Evolutionary conservation across 2,797 vertebrate species (phyloP), one percentile per base, ranked within the genome.

Genomic region (Eremophila alpestris): DNA sequence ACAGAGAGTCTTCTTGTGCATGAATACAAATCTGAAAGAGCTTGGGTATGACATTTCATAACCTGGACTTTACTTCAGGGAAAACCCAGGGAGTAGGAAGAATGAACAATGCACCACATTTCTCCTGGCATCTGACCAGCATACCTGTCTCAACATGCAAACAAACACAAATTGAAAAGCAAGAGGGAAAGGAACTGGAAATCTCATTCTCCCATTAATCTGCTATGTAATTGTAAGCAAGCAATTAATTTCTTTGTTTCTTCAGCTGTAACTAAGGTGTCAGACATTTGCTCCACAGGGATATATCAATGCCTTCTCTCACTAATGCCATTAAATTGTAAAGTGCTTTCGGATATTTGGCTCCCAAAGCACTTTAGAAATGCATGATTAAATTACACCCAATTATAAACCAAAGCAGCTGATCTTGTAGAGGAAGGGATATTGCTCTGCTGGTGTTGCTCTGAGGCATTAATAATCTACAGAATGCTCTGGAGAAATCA

Each of bases 371-470:
- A 68, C 76, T 89, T 95, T 67, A 95, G 84, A 92, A 96, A 95
- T 8, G 45, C 82, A 81, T 82, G 60, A 95, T 94, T 93, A 94
- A 92, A 95, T 94, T 95, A 91, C 71, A 95, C 74, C 51, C 88
- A 94, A 81, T 89, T 96, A 94, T 83, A 87, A 94, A 89, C 59
- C 65, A 89, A 95, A 87, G 82, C 67, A 91, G 70, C 70, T 88
- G 90, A 93, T 94, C 63, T 88, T 83, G 32, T 67, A 84, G 74
- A 84, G 56, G 73, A 87, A 76, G 30, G 84, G n/a, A 63, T 92
- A 87, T 82, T 92, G 67, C 62, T 76, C 54, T 85, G 59, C 60
- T 82, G 32, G 29, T 73, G 29, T 75, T 54, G 34, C 65, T 90
- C 63, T 69, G 62, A 86, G 83, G 56, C 63, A 89, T 43, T 93